These are phyloP conservation scores for Drosophila austrosaltans DNA, from an alignment of 2,888 invertebrate genomes.

Conservation along the genomic window DNA sequence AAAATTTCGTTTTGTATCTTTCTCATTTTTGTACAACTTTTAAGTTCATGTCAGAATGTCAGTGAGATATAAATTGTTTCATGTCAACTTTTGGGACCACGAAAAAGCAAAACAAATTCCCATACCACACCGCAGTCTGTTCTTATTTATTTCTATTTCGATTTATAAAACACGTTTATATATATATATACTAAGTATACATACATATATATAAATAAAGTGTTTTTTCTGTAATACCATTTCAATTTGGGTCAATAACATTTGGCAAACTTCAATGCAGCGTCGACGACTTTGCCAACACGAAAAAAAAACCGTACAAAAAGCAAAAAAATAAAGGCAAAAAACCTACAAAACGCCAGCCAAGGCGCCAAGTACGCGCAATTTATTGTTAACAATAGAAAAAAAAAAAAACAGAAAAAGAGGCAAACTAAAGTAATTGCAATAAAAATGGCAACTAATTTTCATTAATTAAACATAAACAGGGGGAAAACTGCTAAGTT, in stretches of 20 bases:
- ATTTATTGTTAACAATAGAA: constrained; percentile 26
- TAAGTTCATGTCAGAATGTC: constrained; percentile 39
- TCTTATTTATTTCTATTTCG: constrained; percentile 54
- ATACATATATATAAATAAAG: background rate
- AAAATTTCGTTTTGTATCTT: constrained; percentile 23
- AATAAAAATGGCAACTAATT: constrained; percentile 41
- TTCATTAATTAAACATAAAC: constrained; percentile 45
- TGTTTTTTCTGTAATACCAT: constrained; percentile 1
- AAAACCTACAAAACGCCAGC: constrained; percentile 38
- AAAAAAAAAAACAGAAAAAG: constrained; percentile 38
- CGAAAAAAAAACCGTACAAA: constrained; percentile 28
- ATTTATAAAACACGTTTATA: constrained; percentile 27
- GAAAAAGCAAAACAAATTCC: background rate
- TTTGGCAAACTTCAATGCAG: constrained; percentile 70
- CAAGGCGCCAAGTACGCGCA: constrained; percentile 68
- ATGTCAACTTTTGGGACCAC: constrained; percentile 25
- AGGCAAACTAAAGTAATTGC: constrained; percentile 34
- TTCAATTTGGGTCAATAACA: constrained; percentile 70
- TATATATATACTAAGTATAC: background rate
- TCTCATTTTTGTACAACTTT: constrained; percentile 32
- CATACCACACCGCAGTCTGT: constrained; percentile 18
- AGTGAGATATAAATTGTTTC: constrained; percentile 37
- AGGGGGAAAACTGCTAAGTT: background rate
- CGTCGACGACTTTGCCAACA: constrained; percentile 44
- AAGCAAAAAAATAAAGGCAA: constrained; percentile 8